Evolutionary conservation across 2,113 vertebrate genomes (phyloP).

Genomic region (Dendrocopos noguchii): DNA sequence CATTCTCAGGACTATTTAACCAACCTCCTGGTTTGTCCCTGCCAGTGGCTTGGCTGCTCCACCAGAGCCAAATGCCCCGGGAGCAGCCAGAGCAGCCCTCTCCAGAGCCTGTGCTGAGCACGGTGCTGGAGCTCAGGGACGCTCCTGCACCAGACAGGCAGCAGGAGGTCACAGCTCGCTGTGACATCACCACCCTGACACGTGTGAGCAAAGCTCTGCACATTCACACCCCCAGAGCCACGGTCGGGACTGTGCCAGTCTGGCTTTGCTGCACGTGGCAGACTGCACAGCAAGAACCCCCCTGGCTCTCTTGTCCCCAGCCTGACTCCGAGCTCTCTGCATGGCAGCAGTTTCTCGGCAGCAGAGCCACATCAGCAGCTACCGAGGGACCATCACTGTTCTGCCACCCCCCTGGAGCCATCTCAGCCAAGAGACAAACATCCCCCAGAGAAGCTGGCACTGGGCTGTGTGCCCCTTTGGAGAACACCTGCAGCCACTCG

Average conservation of each 20-base stretch:
- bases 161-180: background rate
- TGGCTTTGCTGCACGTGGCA: background rate
- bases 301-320: background rate
- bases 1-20: background rate
- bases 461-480: background rate
- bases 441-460: background rate
- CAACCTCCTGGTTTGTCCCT: accelerated
- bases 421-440: background rate
- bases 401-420: background rate
- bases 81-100: accelerated
- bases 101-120: background rate
- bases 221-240: background rate
- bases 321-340: background rate
- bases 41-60: background rate
- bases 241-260: background rate
- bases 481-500: slow-evolving; percentile 51
- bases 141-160: background rate
- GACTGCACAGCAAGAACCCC: background rate
- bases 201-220: background rate
- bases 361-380: background rate
- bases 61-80: accelerated
- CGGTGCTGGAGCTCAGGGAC: background rate
- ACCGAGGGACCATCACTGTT: accelerated
- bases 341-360: background rate
- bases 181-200: background rate